phyloP scores from a whole-genome alignment of 2,797 vertebrate species.

The Tapirus indicus region DNA sequence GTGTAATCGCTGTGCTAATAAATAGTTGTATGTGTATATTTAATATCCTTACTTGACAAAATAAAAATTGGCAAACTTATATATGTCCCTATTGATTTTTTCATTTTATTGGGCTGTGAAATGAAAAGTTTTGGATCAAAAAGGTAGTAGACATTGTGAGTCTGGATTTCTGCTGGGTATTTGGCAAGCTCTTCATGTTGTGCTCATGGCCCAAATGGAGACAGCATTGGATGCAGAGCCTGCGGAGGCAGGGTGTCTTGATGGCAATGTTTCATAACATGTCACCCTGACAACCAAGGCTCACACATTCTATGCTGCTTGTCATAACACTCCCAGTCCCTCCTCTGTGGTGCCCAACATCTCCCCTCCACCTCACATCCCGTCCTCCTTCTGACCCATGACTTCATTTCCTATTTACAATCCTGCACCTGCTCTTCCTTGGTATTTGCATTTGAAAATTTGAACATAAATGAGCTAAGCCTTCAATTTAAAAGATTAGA shows the following conservation, averaged over 20 bases:
- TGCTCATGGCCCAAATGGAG: background rate
- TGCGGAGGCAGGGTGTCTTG: background rate
- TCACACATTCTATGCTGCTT: background rate
- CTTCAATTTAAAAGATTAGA: conserved; percentile 40
- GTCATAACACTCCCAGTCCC: background rate
- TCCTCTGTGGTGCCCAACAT: background rate
- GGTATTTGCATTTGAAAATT: conserved; percentile 51
- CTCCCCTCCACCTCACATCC: background rate
- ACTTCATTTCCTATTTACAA: background rate
- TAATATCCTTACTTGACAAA: conserved; percentile 41
- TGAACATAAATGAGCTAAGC: background rate
- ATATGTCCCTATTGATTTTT: conserved; percentile 6
- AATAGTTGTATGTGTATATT: background rate
- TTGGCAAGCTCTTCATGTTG: background rate
- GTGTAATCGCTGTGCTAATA: conserved; percentile 6
- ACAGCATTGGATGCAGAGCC: background rate
- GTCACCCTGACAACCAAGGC: background rate
- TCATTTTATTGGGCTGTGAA: conserved; percentile 4
- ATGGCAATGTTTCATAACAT: conserved; percentile 30
- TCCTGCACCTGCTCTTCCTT: background rate
- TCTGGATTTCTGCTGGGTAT: background rate
- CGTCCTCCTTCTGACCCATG: background rate
- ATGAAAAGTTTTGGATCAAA: conserved; percentile 19
- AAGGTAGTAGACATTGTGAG: background rate
- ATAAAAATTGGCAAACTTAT: conserved; percentile 30